phyloP scores from a whole-genome alignment of 1,140 invertebrate genomes.

The Sycobia sp. region DNA sequence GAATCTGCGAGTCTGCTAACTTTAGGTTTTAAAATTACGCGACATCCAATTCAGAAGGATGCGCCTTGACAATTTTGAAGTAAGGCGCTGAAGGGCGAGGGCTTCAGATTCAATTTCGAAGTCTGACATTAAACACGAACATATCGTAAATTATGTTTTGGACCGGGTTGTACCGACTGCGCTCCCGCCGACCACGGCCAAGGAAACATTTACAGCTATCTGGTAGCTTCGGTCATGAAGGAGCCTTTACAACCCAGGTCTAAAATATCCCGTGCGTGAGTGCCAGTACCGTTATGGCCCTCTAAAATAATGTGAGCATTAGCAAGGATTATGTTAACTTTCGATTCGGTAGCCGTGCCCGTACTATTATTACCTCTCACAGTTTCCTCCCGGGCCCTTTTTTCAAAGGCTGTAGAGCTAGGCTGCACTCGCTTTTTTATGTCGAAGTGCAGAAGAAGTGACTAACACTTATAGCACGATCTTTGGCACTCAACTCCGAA shows the following conservation, averaged over 20 bases:
- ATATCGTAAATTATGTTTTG: background rate
- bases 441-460: background rate
- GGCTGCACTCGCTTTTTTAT: background rate
- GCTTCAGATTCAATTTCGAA: background rate
- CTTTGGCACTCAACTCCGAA: too few species aligned
- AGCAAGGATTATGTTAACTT: too few species aligned
- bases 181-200: background rate
- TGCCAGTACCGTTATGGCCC: background rate
- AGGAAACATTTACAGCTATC: background rate
- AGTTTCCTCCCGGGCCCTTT: background rate
- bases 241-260: constrained; percentile 5
- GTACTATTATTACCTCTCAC: background rate
- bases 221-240: constrained; percentile 1
- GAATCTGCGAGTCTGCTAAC: constrained; percentile 32
- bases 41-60: background rate
- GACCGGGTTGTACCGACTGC: background rate
- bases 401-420: background rate
- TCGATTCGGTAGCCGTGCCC: too few species aligned
- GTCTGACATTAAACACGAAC: too few species aligned
- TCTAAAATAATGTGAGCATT: too few species aligned
- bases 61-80: background rate
- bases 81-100: too few species aligned
- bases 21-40: background rate
- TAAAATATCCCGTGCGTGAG: background rate
- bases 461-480: too few species aligned